Percentiles rank a stretch among this genome's conserved stretches.
Evolutionary conservation across 2,888 invertebrate species (phyloP).

Genomic region (Achlya flavicornis): DNA sequence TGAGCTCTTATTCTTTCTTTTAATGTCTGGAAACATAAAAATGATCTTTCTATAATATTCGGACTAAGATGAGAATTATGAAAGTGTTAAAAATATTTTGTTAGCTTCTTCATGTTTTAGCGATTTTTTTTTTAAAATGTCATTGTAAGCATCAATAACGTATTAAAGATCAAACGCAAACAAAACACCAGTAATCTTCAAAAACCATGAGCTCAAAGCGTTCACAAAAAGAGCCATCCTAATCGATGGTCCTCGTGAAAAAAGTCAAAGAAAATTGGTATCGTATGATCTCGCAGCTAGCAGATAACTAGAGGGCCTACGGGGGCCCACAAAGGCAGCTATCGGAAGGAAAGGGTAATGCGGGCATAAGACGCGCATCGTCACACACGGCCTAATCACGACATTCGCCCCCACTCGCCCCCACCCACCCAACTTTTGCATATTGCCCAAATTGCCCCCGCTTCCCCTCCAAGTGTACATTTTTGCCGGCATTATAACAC

Average conservation of each 20-base stretch:
- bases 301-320: slow-evolving; percentile 71
- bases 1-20: no score
- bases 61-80: background rate
- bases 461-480: slow-evolving; percentile 62
- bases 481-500: slow-evolving; percentile 37
- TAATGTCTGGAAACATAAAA: background rate
- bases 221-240: slow-evolving; percentile 15
- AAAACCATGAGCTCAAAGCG: slow-evolving; percentile 1
- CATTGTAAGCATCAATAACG: background rate
- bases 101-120: background rate
- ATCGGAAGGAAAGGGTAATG: slow-evolving; percentile 84
- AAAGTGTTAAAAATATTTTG: background rate
- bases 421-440: slow-evolving; percentile 73
- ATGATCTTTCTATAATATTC: no score
- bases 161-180: slow-evolving; percentile 7
- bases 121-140: background rate
- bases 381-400: slow-evolving; percentile 83
- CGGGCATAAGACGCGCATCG: slow-evolving; percentile 84
- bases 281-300: slow-evolving; percentile 62
- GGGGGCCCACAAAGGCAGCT: slow-evolving; percentile 77
- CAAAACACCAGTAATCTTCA: background rate
- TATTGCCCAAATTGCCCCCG: slow-evolving; percentile 81
- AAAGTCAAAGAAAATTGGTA: slow-evolving; percentile 69
- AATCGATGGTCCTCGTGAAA: slow-evolving; percentile 56
- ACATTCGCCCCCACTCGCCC: slow-evolving; percentile 50